Percentiles rank a stretch among this genome's conserved stretches.
phyloP scores from a whole-genome alignment of 2,113 vertebrate genomes.

The Scatophagus argus region DNA sequence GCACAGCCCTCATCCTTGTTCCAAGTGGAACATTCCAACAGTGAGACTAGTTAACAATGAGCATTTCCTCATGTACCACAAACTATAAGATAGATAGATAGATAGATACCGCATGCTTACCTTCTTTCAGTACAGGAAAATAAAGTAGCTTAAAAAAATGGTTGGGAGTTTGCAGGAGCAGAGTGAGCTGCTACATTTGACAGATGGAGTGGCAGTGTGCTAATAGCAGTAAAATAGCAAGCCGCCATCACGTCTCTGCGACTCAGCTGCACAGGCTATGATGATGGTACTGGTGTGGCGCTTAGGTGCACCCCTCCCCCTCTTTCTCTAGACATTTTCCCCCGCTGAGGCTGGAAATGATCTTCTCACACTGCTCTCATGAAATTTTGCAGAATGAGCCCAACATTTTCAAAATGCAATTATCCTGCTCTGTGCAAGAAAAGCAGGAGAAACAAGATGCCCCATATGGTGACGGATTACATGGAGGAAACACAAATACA shows the following conservation, averaged over 20 bases:
- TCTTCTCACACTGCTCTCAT: slow-evolving; percentile 7
- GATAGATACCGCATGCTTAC: neutral
- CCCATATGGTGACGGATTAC: slow-evolving; percentile 10
- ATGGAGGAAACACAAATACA: slow-evolving; percentile 13
- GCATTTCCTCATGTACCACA: slow-evolving; percentile 34
- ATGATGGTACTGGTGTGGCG: slow-evolving; percentile 20
- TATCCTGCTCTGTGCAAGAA: neutral
- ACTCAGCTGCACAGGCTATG: slow-evolving; percentile 25
- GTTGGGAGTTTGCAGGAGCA: slow-evolving; percentile 35
- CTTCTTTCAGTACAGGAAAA: slow-evolving; percentile 21
- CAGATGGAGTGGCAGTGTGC: slow-evolving; percentile 65
- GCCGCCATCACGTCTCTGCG: slow-evolving; percentile 19
- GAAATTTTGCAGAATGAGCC: slow-evolving; percentile 19
- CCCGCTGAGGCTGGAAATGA: slow-evolving; percentile 14
- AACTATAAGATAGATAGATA: neutral
- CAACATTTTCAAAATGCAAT: slow-evolving; percentile 11
- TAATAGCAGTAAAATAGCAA: slow-evolving; percentile 64
- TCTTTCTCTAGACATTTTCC: neutral
- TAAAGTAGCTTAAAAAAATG: slow-evolving; percentile 3
- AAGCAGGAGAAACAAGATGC: neutral
- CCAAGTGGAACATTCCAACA: slow-evolving; percentile 54
- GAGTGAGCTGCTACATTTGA: slow-evolving; percentile 57
- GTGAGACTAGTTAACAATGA: slow-evolving; percentile 48
- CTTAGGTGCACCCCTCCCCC: slow-evolving; percentile 8
- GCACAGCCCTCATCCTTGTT: slow-evolving; percentile 44